Conservation (phyloP, 2,888 invertebrate genomes). For the Pogonocherus hispidulus region DNA sequence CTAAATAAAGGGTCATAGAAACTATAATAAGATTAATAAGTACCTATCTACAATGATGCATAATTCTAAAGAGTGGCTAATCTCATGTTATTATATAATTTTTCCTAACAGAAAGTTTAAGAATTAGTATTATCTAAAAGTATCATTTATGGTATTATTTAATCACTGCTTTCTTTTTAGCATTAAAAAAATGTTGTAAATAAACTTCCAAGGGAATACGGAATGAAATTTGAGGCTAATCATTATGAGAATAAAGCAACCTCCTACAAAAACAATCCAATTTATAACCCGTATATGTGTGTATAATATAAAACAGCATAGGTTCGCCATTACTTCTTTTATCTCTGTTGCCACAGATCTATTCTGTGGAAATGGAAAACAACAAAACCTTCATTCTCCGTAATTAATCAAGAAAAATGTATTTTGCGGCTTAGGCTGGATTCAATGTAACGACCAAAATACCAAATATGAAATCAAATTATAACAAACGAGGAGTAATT, state of each 20-base stretch:
- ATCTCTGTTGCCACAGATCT: conserved; percentile 6
- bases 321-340: conserved; percentile 7
- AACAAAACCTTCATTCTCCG: conserved; percentile 6
- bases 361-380: conserved; percentile 1
- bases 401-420: conserved; percentile 27
- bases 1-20: too few relatives aligned
- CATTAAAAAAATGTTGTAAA: too few relatives aligned
- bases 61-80: too few relatives aligned
- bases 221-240: background rate
- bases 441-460: conserved; percentile 12
- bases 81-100: too few relatives aligned
- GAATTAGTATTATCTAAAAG: too few relatives aligned
- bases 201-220: background rate
- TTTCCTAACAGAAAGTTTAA: too few relatives aligned
- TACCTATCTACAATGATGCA: too few relatives aligned
- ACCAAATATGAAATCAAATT: conserved; percentile 14
- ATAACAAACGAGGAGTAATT: conserved; percentile 6
- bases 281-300: conserved; percentile 7
- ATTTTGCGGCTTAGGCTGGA: conserved; percentile 10
- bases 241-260: background rate
- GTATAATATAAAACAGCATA: conserved; percentile 6
- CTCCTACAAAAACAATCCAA: conserved; percentile 2
- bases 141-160: too few relatives aligned
- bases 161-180: too few relatives aligned
- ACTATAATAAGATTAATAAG: too few relatives aligned